These are phyloP conservation scores for Triplophysa dalaica DNA, from an alignment of 2,113 vertebrate genomes.

Conservation along the genomic window DNA sequence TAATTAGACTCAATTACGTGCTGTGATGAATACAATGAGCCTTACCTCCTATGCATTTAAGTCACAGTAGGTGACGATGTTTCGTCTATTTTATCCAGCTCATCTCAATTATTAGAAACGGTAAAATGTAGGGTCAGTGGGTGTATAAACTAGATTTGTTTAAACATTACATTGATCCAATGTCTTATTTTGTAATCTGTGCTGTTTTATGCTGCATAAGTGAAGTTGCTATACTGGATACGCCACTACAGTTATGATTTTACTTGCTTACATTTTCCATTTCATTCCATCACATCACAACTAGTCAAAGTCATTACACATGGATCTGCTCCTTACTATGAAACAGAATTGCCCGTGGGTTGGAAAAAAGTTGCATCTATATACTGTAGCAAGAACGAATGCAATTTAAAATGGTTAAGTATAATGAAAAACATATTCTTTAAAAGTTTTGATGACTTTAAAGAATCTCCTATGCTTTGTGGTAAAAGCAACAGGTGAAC, in stretches of 20 bases:
- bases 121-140: neutral
- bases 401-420: neutral
- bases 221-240: too few relatives aligned
- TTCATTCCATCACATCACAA: too few relatives aligned
- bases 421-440: neutral
- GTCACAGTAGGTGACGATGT: neutral
- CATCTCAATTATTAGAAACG: neutral
- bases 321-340: too few relatives aligned
- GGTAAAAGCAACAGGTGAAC: too few relatives aligned
- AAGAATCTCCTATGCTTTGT: too few relatives aligned
- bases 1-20: constrained; percentile 69
- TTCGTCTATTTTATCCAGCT: too few relatives aligned
- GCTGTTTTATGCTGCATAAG: too few relatives aligned
- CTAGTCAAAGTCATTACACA: too few relatives aligned
- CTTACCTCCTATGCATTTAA: neutral
- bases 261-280: too few relatives aligned
- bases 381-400: neutral
- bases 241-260: too few relatives aligned
- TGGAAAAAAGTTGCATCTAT: neutral
- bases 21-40: constrained; percentile 59
- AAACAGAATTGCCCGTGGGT: neutral
- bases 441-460: too few relatives aligned
- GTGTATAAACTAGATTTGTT: neutral
- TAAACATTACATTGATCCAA: neutral
- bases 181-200: too few relatives aligned